phyloP scores from a whole-genome alignment of 2,888 invertebrate species.

The Amiota communis region DNA sequence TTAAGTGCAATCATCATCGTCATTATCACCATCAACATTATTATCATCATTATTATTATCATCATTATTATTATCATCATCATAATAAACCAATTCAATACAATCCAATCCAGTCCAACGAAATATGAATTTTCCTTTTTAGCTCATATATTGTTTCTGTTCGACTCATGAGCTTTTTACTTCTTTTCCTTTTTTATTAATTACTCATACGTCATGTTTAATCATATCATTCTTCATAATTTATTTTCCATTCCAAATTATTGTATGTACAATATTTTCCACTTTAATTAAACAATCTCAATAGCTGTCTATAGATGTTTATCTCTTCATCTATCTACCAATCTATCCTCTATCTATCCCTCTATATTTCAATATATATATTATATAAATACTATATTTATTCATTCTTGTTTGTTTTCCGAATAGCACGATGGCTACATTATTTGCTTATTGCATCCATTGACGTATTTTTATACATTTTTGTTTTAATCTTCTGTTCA shows the following conservation, averaged over 20 bases:
- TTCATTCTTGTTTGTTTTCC: no score
- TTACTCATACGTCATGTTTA: background rate
- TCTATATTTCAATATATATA: background rate
- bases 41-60: background rate
- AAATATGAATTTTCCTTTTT: no score
- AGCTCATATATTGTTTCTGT: no score
- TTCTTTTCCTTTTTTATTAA: no score
- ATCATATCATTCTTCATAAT: slow-evolving; percentile 5
- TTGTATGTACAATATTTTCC: no score
- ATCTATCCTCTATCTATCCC: background rate
- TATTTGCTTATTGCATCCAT: slow-evolving; percentile 10
- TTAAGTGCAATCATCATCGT: background rate
- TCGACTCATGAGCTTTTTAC: no score
- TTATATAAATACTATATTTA: no score
- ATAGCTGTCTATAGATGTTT: background rate
- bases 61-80: background rate
- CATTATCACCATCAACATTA: no score
- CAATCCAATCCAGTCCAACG: no score
- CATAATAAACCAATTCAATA: background rate
- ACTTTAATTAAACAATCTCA: no score
- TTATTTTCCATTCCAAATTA: background rate
- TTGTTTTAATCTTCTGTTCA: no score
- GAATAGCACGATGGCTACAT: background rate
- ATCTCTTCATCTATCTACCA: background rate
- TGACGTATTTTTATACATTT: background rate